These are phyloP conservation scores for Drosophila kambysellisi DNA, from an alignment of 2,888 invertebrate species.

Conservation along the genomic window DNA sequence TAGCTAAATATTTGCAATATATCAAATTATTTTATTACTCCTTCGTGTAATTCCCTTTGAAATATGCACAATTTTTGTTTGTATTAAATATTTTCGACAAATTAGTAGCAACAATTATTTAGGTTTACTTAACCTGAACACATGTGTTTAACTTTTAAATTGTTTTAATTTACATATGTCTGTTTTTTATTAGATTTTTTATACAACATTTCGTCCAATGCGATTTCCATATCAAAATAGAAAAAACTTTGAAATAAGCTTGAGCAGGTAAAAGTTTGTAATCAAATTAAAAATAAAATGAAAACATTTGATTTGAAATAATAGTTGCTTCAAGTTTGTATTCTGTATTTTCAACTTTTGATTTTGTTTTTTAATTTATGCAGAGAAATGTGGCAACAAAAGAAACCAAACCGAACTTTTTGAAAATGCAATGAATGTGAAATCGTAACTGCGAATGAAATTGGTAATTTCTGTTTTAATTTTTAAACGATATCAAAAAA, in stretches of 20 bases:
- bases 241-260: not conserved
- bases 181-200: too few relatives aligned
- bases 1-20: conserved; percentile 46
- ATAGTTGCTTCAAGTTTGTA: not conserved
- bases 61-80: conserved; percentile 17
- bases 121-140: too few relatives aligned
- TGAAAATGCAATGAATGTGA: not conserved
- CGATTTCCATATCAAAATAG: not conserved
- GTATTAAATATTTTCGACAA: conserved; percentile 8
- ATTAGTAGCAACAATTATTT: conserved; percentile 23
- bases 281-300: not conserved
- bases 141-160: not conserved
- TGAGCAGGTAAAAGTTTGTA: not conserved
- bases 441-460: not conserved
- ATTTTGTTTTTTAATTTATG: not conserved
- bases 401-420: not conserved
- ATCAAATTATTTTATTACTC: conserved; percentile 35
- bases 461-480: not conserved
- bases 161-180: not conserved
- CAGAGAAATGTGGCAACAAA: not conserved
- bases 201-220: not conserved
- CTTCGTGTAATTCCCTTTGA: conserved; percentile 28
- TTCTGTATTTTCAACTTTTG: not conserved
- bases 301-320: not conserved
- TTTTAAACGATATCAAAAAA: not conserved